These are phyloP conservation scores for Marronus borbonicus DNA, from an alignment of 2,888 invertebrate genomes.

Conservation along the genomic window DNA sequence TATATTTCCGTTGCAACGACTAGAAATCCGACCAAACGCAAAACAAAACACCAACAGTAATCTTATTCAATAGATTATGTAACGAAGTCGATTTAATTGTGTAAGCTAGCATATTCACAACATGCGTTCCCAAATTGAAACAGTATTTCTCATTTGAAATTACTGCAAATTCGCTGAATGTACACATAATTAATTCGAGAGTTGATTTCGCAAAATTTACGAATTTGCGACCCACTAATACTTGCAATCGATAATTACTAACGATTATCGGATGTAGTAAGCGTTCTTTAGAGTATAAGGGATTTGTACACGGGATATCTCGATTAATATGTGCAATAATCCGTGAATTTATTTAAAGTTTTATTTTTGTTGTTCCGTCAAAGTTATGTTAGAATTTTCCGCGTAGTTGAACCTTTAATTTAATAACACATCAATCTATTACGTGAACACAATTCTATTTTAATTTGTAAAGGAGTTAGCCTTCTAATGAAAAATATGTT, in stretches of 20 bases:
- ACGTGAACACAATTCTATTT: no score
- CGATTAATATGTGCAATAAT: neutral
- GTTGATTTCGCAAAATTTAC: constrained; percentile 10
- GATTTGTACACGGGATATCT: neutral
- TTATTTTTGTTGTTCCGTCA: neutral
- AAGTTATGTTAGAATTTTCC: no score
- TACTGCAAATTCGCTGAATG: constrained; percentile 6
- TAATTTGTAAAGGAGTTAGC: no score
- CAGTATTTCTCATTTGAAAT: neutral
- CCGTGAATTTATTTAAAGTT: neutral
- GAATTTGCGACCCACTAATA: neutral
- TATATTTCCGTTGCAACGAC: constrained; percentile 1
- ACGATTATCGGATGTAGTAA: neutral
- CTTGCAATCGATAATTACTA: neutral
- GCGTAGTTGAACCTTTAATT: no score
- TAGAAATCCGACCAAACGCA: no score
- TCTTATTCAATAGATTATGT: neutral
- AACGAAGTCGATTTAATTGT: constrained; percentile 18
- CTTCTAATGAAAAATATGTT: no score
- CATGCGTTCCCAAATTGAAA: constrained; percentile 4
- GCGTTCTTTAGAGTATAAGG: neutral
- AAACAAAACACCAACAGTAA: no score
- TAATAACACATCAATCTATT: no score
- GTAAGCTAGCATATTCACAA: constrained; percentile 6
- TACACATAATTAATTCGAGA: neutral